Base-by-base conservation (phyloP, 2,888 invertebrate species). In the Odontocolon sp. region DNA sequence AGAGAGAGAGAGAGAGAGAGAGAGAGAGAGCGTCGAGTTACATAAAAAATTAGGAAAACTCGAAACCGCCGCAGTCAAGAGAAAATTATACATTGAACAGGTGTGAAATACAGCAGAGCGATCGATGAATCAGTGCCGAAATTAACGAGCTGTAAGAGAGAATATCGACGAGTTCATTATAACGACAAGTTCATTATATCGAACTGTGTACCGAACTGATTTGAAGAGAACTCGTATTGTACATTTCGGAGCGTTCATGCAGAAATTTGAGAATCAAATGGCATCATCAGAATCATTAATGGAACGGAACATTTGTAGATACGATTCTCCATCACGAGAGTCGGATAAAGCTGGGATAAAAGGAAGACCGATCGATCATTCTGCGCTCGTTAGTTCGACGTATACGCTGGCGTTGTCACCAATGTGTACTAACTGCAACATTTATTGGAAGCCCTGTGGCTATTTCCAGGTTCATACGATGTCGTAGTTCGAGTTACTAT, bases 341-440 rank as follows among this genome's bases (percentile, higher is more conserved):
- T 14, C 18, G 45, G 18, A 18, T 47, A 38, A n/a, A 21, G 40
- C 16, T 18, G 5, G n/a, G 23, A 52, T 36, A 33, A 42, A 54
- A 54, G 36, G 26, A 26, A 54, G 70, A 63, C 64, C 71, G 71
- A 64, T 47, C 45, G 64, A 56, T 56, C 63, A 64, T 71, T 71
- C 64, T 56, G 57, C 56, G 71, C 64, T 71, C 71, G 54, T 71
- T 71, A 64, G 50, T 50, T 64, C 64, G 64, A 26, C 6, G 26
- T 23, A 56, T 38, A 52, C 52, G 54, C 9, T 16, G 36, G 47
- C 38, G 64, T 21, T n/a, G n/a, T n/a, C n/a, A n/a, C n/a, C 36
- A 45, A 56, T 47, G 63, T 47, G 63, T 14, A 64, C 63, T 47
- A 56, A 71, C 63, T 36, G 56, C 36, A 47, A 23, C 56, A 47